These are phyloP conservation scores for Erpobdella octoculata DNA, from an alignment of 2,888 invertebrate genomes.

Conservation along the genomic window DNA sequence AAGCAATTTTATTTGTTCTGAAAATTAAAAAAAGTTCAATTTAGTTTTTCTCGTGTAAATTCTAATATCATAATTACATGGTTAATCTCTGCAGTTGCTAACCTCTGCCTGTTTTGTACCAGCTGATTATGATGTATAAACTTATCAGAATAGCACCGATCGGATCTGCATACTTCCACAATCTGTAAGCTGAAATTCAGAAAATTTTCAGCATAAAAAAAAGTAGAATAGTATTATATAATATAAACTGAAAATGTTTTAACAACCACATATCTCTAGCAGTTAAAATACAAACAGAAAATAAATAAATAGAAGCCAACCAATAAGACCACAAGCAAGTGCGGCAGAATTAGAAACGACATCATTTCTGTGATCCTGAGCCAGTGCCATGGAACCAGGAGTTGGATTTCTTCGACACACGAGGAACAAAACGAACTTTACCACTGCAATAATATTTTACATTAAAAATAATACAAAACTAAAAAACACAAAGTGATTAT, in stretches of 20 bases:
- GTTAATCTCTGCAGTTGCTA: conserved; percentile 34
- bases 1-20: conserved; percentile 49
- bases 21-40: conserved; percentile 22
- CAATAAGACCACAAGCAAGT: conserved; percentile 53
- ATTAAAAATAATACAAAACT: neutral
- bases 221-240: neutral
- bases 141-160: conserved; percentile 54
- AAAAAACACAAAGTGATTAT: neutral
- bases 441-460: conserved; percentile 39
- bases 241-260: neutral
- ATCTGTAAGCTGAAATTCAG: conserved; percentile 25
- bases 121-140: conserved; percentile 53
- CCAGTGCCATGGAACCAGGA: conserved; percentile 49
- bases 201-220: conserved; percentile 6
- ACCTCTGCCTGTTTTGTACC: conserved; percentile 53
- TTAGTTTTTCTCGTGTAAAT: no score
- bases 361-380: conserved; percentile 55
- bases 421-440: conserved; percentile 46
- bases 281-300: neutral
- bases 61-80: no score
- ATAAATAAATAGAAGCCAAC: conserved; percentile 29
- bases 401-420: conserved; percentile 43
- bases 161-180: conserved; percentile 53
- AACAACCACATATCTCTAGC: neutral
- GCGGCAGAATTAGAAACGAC: conserved; percentile 54